Base-by-base conservation (phyloP, 2,797 vertebrate species). In the Amblyopsis hoosieri region DNA sequence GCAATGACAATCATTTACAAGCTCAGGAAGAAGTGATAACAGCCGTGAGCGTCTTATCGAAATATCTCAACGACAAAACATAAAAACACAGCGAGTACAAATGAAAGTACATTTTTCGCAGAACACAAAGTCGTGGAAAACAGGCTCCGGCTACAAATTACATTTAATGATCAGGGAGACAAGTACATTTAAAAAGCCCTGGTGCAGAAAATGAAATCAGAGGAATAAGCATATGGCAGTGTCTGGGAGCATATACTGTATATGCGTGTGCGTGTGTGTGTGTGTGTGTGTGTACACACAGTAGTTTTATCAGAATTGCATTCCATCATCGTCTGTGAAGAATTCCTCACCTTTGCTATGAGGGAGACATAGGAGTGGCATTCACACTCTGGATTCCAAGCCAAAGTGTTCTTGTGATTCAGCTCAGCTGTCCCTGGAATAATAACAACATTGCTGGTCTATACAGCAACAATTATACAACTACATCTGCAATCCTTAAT, bases 131-230 rank as follows among this genome's bases (percentile, higher is more conserved):
- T 51, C 15, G 14, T 51, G 49, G n/a, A 19, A 17, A 51, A 51
- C 15, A 12, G 49, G 17, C 14, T 9, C 48, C 48, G 3, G 17
- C 49, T 15, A 14, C 14, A 49, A 51, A 51, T 15, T 9, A 12
- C 49, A 51, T 51, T 42, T 42, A 42, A 51, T 9, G 17, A 17
- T 50, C 13, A 50, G 13, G 14, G 14, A 15, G 14, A 51, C 10
- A 50, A 50, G 48, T 50, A 50, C n/a, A 50, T 50, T 50, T 8
- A 50, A 50, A 50, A 50, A 50, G 15, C 13, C 48, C 37, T 50
- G 48, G 14, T 50, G 48, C 48, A 15, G 48, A 50, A 50, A 50
- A 14, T 50, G 48, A 50, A 15, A 50, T 50, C n/a, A 15, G 13
- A 14, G 14, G 14, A 50, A 8, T 15, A 50, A 9, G 48, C 48